Conservation (phyloP, 1,140 invertebrate species). For the Hylaeus anthracinus region DNA sequence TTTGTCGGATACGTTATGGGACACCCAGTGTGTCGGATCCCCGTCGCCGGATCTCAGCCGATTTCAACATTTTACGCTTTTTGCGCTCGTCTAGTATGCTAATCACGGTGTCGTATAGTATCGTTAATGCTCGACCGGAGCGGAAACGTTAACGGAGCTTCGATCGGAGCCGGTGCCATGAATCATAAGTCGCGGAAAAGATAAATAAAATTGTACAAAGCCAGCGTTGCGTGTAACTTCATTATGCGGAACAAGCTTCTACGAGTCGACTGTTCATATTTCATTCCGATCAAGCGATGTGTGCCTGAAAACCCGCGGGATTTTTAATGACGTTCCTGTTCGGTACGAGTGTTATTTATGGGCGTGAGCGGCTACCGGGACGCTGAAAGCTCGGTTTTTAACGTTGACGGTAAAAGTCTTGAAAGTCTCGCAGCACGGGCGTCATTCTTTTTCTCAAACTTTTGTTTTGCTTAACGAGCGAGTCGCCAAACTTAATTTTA, state of each 20-base stretch:
- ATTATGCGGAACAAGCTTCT: slow-evolving; percentile 43
- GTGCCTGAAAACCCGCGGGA: slow-evolving; percentile 28
- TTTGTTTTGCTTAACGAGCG: too few relatives aligned
- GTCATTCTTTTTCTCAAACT: too few relatives aligned
- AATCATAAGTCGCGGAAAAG: slow-evolving; percentile 44
- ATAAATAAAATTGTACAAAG: slow-evolving; percentile 48
- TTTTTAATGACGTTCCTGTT: slow-evolving; percentile 33
- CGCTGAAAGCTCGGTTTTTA: slow-evolving; percentile 27
- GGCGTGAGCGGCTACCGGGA: slow-evolving; percentile 19
- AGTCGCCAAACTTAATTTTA: not conserved
- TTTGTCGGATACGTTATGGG: not conserved
- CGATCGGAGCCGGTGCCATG: slow-evolving; percentile 27
- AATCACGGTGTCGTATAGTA: slow-evolving; percentile 40
- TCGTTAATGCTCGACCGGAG: slow-evolving; percentile 33
- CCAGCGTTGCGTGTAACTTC: slow-evolving; percentile 47
- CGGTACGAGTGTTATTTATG: slow-evolving; percentile 34
- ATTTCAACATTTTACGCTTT: slow-evolving; percentile 20
- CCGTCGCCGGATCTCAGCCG: slow-evolving; percentile 7
- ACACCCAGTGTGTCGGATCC: not conserved
- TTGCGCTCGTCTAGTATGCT: slow-evolving; percentile 39
- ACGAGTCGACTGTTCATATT: slow-evolving; percentile 45
- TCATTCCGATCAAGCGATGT: slow-evolving; percentile 40
- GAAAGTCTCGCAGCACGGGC: too few relatives aligned
- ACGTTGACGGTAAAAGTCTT: not conserved
- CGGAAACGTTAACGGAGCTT: slow-evolving; percentile 40